These are phyloP conservation scores for Augochlora pura DNA, from an alignment of 1,140 invertebrate genomes.

Conservation along the genomic window DNA sequence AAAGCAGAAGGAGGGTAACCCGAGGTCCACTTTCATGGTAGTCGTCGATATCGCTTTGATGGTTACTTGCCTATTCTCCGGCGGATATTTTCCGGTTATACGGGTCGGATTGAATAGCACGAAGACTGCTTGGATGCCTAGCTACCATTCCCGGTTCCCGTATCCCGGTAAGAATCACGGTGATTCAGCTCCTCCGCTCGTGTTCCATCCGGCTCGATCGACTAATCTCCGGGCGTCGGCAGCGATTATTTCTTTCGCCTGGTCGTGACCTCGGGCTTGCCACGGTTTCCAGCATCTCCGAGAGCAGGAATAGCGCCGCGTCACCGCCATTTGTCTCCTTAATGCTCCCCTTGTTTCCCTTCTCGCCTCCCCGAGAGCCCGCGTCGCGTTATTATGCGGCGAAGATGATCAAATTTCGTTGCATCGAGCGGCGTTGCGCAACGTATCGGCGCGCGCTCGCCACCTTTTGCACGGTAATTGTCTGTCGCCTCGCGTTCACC, in stretches of 20 bases:
- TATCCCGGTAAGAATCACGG: neutral
- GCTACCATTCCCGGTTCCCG: no score
- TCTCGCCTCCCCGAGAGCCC: neutral
- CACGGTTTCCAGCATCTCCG: conserved; percentile 44
- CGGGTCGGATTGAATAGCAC: no score
- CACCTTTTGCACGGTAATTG: conserved; percentile 39
- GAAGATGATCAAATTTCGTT: conserved; percentile 58
- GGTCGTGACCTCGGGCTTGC: conserved; percentile 30
- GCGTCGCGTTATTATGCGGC: conserved; percentile 34
- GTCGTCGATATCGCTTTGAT: no score
- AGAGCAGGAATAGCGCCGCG: conserved; percentile 35
- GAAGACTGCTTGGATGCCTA: no score
- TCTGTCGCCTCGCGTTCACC: neutral
- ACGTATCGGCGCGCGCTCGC: conserved; percentile 2
- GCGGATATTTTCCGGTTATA: no score
- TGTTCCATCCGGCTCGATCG: conserved; percentile 19
- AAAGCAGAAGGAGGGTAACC: no score
- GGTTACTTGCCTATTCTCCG: no score
- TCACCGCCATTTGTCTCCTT: conserved; percentile 49
- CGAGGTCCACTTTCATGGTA: no score
- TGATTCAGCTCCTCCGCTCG: neutral
- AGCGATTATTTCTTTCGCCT: conserved; percentile 2
- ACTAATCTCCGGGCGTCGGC: conserved; percentile 1
- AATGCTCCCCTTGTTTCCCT: neutral
- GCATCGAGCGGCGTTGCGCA: conserved; percentile 37